phyloP scores from a whole-genome alignment of 1,140 invertebrate genomes.

The Papilio polyxenes region DNA sequence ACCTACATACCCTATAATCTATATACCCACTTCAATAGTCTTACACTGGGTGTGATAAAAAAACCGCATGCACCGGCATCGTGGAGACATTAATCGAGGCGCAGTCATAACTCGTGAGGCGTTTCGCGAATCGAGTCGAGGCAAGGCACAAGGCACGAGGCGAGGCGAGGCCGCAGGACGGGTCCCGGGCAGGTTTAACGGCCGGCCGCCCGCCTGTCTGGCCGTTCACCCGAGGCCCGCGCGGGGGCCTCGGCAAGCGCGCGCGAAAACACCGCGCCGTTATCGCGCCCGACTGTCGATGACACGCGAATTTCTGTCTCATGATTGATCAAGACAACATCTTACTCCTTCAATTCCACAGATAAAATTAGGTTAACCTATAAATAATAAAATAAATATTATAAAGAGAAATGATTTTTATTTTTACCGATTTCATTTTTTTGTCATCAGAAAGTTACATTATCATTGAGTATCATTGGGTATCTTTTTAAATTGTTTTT shows the following conservation, averaged over 20 bases:
- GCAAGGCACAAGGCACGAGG: constrained; percentile 49
- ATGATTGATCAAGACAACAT: constrained; percentile 51
- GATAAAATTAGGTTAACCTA: background rate
- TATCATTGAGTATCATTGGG: no score
- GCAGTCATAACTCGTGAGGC: constrained; percentile 37
- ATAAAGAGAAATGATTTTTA: no score
- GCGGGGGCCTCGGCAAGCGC: constrained; percentile 62
- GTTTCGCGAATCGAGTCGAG: constrained; percentile 38
- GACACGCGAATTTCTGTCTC: constrained; percentile 49
- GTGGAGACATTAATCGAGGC: constrained; percentile 34
- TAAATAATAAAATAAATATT: background rate
- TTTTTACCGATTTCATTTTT: no score
- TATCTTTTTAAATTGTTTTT: no score
- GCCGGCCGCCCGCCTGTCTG: constrained; percentile 74
- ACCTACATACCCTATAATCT: constrained; percentile 11
- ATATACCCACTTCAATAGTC: constrained; percentile 18
- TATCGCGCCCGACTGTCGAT: constrained; percentile 53
- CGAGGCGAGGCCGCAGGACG: constrained; percentile 64
- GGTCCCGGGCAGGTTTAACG: constrained; percentile 75
- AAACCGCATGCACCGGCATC: constrained; percentile 23
- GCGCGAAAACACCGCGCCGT: constrained; percentile 76
- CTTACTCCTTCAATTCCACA: background rate
- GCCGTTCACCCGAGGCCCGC: constrained; percentile 77
- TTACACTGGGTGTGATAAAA: constrained; percentile 23
- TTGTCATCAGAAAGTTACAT: no score